phyloP scores from a whole-genome alignment of 2,113 vertebrate species.

The Mesitornis unicolor region DNA sequence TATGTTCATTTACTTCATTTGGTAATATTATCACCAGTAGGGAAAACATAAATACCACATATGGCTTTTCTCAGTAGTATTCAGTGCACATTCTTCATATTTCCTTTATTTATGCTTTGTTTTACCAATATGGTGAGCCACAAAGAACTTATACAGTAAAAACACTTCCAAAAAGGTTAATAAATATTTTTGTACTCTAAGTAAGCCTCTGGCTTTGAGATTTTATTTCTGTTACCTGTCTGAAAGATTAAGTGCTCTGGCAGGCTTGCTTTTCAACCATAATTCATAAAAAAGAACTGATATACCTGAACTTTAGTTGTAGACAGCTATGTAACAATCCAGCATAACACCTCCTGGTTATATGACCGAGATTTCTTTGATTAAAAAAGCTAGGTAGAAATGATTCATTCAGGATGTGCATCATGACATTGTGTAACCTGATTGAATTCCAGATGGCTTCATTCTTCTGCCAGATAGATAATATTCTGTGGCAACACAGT shows the following conservation, averaged over 20 bases:
- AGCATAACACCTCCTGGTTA: neutral
- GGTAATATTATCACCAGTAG: neutral
- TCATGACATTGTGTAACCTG: slow-evolving; percentile 70
- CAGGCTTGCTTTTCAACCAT: neutral
- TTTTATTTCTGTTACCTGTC: slow-evolving; percentile 2
- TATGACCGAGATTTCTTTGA: neutral
- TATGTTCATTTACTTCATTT: neutral
- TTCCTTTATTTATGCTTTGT: slow-evolving; percentile 1
- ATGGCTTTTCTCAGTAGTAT: neutral
- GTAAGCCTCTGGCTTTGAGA: slow-evolving; percentile 23
- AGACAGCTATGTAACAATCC: neutral
- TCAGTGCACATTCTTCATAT: neutral
- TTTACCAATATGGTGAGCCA: neutral
- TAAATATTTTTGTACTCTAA: slow-evolving; percentile 6
- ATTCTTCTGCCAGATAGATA: slow-evolving; percentile 78
- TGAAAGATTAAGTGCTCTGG: slow-evolving; percentile 47
- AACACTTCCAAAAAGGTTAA: slow-evolving; percentile 22
- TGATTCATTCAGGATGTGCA: slow-evolving; percentile 18
- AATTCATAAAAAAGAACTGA: neutral
- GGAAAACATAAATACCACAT: neutral
- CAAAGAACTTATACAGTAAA: slow-evolving; percentile 6
- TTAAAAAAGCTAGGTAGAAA: slow-evolving; percentile 24
- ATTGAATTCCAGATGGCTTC: slow-evolving; percentile 76
- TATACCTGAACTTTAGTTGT: slow-evolving; percentile 16
- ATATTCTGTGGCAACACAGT: slow-evolving; percentile 75